Base-by-base conservation (phyloP, 2,888 invertebrate species). In the Meghimatium bilineatum region DNA sequence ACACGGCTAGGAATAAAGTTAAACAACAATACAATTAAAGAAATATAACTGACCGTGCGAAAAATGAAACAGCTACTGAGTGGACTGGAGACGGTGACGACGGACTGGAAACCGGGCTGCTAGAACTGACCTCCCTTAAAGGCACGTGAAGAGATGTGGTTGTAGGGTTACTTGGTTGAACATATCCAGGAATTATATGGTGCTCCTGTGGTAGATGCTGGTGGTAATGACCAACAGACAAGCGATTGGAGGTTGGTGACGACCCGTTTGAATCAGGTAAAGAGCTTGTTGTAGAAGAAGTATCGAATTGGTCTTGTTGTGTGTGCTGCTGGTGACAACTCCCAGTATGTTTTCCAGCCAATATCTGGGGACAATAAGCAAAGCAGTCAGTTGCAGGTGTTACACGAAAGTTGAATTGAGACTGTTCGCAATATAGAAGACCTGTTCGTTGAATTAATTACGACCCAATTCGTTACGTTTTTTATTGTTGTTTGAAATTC, bases 11-110 rank as follows among this genome's bases (percentile, higher is more conserved):
- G 56, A 56, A 6, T 12, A 6, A 3, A 56, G n/a, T n/a, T n/a
- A n/a, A n/a, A n/a, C n/a, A n/a, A n/a, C n/a, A n/a, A n/a, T n/a
- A n/a, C n/a, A n/a, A n/a, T 56, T 56, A 56, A 56, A 23, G 23
- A 56, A 63, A 63, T 12, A 63, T 5, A 8, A 66, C 88, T 87
- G 86, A 90, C 90, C 90, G 88, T 84, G 90, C 89, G 86, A 90
- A 90, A 88, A 91, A 91, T 26, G 89, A 90, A 49, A 89, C 89
- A n/a, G 90, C 90, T 26, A 90, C 89, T 8, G 90, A 90, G 75
- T 88, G 87, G 82, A 86, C 89, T 71, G 90, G 89, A 52, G 89
- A 88, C n/a, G 89, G 89, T 36, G 89, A 89, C 49, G 82, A 79
- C 34, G 86, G 85, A 66, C 87, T 86, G 75, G 88, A 85, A 2